Evolutionary conservation across 2,888 invertebrate genomes (phyloP).

Genomic region (Ametastegia equiseti): DNA sequence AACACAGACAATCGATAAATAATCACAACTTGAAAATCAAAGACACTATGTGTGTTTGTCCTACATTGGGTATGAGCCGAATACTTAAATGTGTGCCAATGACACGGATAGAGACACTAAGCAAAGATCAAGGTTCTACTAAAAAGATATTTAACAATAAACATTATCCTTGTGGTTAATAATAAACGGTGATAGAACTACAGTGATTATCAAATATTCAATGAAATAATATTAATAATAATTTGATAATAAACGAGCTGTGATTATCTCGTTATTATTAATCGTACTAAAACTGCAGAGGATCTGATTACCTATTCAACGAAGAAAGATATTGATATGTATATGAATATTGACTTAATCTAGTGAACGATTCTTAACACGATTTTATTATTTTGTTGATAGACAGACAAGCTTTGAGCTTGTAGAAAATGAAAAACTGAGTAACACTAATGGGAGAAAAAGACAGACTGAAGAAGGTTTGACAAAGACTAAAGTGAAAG

Average conservation of each 20-base stretch:
- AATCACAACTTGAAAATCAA: neutral
- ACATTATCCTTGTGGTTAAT: neutral
- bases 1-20: no score
- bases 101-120: neutral
- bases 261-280: no score
- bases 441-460: constrained; percentile 60
- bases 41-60: constrained; percentile 38
- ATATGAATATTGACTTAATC: no score
- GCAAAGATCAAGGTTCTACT: neutral
- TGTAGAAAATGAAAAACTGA: constrained; percentile 54
- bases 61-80: neutral
- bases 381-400: neutral
- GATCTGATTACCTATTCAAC: no score
- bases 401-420: neutral
- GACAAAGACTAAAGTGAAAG: constrained; percentile 50
- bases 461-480: constrained; percentile 60
- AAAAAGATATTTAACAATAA: neutral
- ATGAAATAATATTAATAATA: no score
- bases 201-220: no score
- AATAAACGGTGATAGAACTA: no score
- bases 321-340: no score
- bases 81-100: neutral
- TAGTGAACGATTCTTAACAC: no score
- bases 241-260: no score
- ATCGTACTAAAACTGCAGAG: no score